Evolutionary conservation across 2,113 vertebrate species (phyloP), one percentile per base, ranked within the genome.

Genomic region (Oncorhynchus kisutch): DNA sequence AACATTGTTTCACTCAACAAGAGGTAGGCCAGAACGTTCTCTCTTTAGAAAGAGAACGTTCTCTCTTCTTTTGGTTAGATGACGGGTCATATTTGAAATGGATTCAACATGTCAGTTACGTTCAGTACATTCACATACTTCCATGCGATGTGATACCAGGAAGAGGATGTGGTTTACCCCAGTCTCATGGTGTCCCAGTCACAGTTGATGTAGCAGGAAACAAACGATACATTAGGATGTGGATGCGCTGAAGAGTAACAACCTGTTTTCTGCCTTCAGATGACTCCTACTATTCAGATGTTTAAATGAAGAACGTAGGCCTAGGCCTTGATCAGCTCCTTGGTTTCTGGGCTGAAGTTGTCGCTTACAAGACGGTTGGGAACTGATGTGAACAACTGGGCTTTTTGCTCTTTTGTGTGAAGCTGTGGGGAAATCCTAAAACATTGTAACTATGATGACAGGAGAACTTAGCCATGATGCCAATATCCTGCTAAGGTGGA

Each of bases 151-250:
- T 13, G 24, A 29, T 25, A 67, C 14, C 65, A 29, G 65, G 25
- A 31, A 29, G 27, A 29, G 65, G 65, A 70, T 73, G 39, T 54
- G 57, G 54, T 71, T 27, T 39, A 45, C 54, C 2, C 48, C 54
- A 45, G 54, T 64, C 34, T 57, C 20, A 59, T 54, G 34, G 75
- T 71, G 51, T 4, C 51, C 18, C 69, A 76, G 51, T 22, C 34
- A 69, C 51, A 69, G 67, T 20, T 14, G 18, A n/a, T 39, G 67
- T 20, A 13, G 29, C 67, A 69, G 34, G 34, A 45, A 69, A 45
- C 29, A 12, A 45, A 22, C 16, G 11, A 45, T 34, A 64, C 22
- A 64, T n/a, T 7, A 31, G 29, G 31, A 69, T n/a, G 39, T 45
- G 24, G 48, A 54, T 5, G 39, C 22, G 70, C 22, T 24, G 3